Conservation (phyloP, 2,888 invertebrate genomes). For the Andrena chrysosceles region DNA sequence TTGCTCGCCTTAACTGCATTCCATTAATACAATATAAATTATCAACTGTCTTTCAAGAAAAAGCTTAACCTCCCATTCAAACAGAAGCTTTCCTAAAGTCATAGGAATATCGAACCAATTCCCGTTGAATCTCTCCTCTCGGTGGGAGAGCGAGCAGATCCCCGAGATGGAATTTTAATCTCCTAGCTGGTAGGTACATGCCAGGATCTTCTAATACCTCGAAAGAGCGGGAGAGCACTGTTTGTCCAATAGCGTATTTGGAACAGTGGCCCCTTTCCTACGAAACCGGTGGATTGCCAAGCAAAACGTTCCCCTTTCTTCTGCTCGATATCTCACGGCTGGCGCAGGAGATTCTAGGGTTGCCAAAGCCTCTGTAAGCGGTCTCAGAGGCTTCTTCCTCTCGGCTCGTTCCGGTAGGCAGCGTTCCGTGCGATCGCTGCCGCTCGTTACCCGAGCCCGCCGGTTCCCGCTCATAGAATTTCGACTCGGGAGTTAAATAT, state of each 20-base stretch:
- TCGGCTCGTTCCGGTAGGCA: slow-evolving; percentile 17
- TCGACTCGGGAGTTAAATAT: slow-evolving; percentile 14
- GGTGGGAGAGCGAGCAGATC: too few species aligned
- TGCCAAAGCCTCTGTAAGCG: background rate
- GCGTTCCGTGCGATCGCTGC: slow-evolving; percentile 35
- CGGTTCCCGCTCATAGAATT: slow-evolving; percentile 37
- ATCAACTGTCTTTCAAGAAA: background rate
- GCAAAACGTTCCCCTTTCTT: background rate
- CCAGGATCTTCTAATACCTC: too few species aligned
- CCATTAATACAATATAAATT: background rate
- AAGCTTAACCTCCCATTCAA: background rate
- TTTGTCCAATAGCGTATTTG: background rate
- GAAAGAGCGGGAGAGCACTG: too few species aligned
- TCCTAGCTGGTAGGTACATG: too few species aligned
- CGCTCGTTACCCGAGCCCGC: slow-evolving; percentile 21
- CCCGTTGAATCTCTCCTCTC: too few species aligned
- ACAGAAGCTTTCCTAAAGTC: too few species aligned
- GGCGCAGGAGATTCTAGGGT: background rate
- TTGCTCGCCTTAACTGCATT: slow-evolving; percentile 5
- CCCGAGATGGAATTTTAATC: too few species aligned
- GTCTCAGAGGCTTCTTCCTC: slow-evolving; percentile 10
- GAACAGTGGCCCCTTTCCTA: too few species aligned
- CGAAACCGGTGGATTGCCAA: background rate
- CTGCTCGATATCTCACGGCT: background rate
- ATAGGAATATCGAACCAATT: too few species aligned